These are phyloP conservation scores for Amorpha juglandis DNA, from an alignment of 2,888 invertebrate genomes.

Conservation along the genomic window DNA sequence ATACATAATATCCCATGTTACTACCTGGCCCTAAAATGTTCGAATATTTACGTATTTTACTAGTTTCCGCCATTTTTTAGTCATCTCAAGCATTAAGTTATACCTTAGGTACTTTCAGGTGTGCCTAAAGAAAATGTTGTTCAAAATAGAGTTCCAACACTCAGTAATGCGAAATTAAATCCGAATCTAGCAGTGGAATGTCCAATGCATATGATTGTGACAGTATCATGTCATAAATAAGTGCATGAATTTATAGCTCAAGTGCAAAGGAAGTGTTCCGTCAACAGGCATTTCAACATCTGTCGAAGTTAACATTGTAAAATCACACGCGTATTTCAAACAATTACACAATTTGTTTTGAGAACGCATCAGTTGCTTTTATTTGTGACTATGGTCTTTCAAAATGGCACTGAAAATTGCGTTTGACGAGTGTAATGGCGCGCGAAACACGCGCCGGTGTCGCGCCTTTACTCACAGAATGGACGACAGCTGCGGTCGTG, in stretches of 20 bases:
- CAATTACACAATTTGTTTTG: conserved; percentile 81
- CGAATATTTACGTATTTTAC: too few species aligned
- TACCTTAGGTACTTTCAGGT: too few species aligned
- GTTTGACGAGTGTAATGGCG: conserved; percentile 67
- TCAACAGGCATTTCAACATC: background rate
- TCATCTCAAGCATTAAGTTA: too few species aligned
- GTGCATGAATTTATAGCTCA: background rate
- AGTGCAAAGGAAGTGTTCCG: background rate
- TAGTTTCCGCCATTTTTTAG: too few species aligned
- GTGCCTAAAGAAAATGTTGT: too few species aligned
- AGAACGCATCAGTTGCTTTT: conserved; percentile 61
- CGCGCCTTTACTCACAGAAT: conserved; percentile 59
- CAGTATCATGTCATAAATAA: too few species aligned
- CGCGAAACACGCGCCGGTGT: conserved; percentile 62
- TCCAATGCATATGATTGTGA: too few species aligned
- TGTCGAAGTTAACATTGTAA: conserved; percentile 35
- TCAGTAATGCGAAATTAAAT: too few species aligned
- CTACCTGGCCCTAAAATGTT: too few species aligned
- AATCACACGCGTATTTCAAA: conserved; percentile 43
- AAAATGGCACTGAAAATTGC: conserved; percentile 77
- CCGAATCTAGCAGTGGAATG: too few species aligned
- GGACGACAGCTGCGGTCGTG: conserved; percentile 27
- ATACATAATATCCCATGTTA: too few species aligned
- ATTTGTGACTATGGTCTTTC: conserved; percentile 80
- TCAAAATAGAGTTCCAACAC: too few species aligned